Base-by-base conservation (phyloP, 2,113 vertebrate species). In the Sigmodon hispidus region DNA sequence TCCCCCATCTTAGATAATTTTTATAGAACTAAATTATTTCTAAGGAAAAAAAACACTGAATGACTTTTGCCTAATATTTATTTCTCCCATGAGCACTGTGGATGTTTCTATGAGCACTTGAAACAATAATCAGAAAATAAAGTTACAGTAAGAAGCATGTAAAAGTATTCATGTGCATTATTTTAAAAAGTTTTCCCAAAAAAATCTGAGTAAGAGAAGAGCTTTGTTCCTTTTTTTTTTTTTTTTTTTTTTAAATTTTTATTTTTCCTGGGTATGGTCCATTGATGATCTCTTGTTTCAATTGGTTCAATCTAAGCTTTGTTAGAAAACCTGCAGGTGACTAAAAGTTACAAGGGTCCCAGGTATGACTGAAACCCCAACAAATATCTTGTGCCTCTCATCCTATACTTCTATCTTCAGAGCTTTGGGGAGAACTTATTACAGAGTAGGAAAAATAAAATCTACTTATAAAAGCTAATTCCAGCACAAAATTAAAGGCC, bases 261-360 rank as follows among this genome's bases (percentile, higher is more conserved):
- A 59, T 79, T 26, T 26, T 63, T 40, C 93, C 80, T 52, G n/a
- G 48, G 17, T 70, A 76, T 59, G 72, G 50, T 43, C 72, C 67
- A 89, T 43, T 52, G 19, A 50, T 95, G 31, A 43, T 91, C 91
- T 94, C 81, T 94, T 59, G 7, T 92, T 21, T 79, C 52, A 93
- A 95, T 29, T 87, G 48, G 86, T 92, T 87, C 17, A 73, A 76
- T 85, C 40, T 59, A 40, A 92, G 70, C 43, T 96, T 81, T 90
- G 57, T 77, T 96, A 89, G 87, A 91, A 97, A 95, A 94, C 40
- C 43, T 87, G n/a, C n/a, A n/a, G n/a, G n/a, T 15, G 50, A n/a
- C 19, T 55, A 34, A 43, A 11, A 5, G 22, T 24, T 45, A 5
- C 24, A 17, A 95, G 73, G 22, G 13, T n/a, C 3, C 21, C 59